Evolutionary conservation across 2,113 vertebrate genomes (phyloP).

Genomic region (Zosterops borbonicus): DNA sequence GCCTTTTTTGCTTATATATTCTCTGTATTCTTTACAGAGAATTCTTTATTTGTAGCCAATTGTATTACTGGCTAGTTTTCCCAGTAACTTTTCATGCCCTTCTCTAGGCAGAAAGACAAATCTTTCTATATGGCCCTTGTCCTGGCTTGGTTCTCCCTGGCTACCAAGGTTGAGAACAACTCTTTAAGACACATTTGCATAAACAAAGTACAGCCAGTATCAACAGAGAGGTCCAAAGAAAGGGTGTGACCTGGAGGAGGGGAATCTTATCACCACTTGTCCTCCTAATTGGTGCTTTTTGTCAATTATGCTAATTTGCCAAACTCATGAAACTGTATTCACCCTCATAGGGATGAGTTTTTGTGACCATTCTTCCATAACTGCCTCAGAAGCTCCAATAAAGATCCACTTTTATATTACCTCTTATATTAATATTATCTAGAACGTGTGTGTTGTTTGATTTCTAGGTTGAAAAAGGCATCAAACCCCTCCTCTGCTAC

Average conservation of each 20-base stretch:
- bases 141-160: background rate
- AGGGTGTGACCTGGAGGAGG: background rate
- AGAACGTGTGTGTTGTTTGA: background rate
- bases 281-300: background rate
- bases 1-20: background rate
- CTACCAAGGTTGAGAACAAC: background rate
- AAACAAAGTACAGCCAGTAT: background rate
- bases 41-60: background rate
- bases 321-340: background rate
- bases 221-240: background rate
- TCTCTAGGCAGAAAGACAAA: background rate
- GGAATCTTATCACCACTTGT: background rate
- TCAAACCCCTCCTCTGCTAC: background rate
- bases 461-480: background rate
- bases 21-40: background rate
- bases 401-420: background rate
- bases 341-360: fast-evolving
- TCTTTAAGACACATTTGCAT: background rate
- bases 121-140: background rate
- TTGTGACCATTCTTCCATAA: background rate
- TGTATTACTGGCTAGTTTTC: background rate
- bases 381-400: background rate
- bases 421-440: background rate
- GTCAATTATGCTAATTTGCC: background rate
- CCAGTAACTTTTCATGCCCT: background rate